phyloP scores from a whole-genome alignment of 2,113 vertebrate species.

The Anolis carolinensis region DNA sequence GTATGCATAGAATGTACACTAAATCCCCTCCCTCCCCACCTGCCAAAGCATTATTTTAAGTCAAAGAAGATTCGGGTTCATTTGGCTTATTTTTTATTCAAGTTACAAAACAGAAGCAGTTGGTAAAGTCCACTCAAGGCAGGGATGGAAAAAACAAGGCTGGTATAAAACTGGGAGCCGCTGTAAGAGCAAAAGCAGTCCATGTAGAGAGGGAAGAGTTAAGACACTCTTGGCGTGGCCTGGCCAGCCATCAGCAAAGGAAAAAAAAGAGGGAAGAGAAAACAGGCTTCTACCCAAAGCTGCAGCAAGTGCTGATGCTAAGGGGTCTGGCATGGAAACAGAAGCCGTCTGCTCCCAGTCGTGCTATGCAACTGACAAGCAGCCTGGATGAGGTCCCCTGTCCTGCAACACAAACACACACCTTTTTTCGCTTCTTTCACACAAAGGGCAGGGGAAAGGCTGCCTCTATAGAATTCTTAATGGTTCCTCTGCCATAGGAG shows the following conservation, averaged over 20 bases:
- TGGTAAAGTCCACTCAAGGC: conserved; percentile 56
- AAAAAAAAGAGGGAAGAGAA: conserved; percentile 41
- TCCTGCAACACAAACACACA: not conserved
- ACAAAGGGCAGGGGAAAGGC: not conserved
- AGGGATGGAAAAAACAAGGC: conserved; percentile 34
- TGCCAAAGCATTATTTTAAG: conserved; percentile 24
- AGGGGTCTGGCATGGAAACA: conserved; percentile 37
- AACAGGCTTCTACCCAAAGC: conserved; percentile 54
- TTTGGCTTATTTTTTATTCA: conserved; percentile 61
- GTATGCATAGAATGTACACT: not conserved
- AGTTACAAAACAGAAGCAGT: conserved; percentile 57
- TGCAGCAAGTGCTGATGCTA: conserved; percentile 43
- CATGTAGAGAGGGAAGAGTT: conserved; percentile 65
- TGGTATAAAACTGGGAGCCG: conserved; percentile 58
- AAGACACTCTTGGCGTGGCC: conserved; percentile 78
- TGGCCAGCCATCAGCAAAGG: conserved; percentile 67
- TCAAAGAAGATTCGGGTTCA: not conserved
- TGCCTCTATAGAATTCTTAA: conserved; percentile 20
- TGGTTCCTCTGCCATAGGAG: conserved; percentile 38
- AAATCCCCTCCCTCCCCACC: not conserved
- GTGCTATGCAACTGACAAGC: not conserved
- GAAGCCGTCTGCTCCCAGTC: conserved; percentile 40
- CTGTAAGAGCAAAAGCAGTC: conserved; percentile 48
- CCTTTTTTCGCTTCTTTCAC: not conserved
- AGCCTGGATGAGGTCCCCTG: not conserved